Conservation (phyloP, 2,888 invertebrate species). For the Torymus tubicola region DNA sequence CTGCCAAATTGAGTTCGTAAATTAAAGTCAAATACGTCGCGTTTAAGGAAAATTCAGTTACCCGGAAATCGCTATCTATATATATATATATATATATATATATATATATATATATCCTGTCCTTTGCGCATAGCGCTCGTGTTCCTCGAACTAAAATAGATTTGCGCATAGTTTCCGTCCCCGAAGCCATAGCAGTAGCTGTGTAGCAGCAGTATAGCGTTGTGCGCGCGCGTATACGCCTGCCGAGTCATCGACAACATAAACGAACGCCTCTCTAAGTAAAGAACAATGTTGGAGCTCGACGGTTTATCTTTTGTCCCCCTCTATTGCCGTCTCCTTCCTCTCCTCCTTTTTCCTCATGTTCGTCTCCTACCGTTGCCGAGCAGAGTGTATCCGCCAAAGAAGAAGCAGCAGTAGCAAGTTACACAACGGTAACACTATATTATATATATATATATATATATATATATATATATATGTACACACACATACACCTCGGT, state of each 20-base stretch:
- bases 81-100: no score
- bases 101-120: no score
- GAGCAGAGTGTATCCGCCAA: conserved; percentile 1
- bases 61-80: background rate
- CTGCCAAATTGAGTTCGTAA: background rate
- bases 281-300: conserved; percentile 45
- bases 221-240: no score
- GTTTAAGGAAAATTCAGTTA: conserved; percentile 12
- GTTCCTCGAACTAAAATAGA: conserved; percentile 17
- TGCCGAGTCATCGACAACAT: conserved; percentile 38
- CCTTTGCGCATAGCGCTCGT: no score
- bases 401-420: conserved; percentile 1
- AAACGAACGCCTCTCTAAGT: conserved; percentile 44
- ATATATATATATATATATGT: no score
- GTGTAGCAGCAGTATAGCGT: background rate
- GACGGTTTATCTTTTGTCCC: conserved; percentile 44
- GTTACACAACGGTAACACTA: conserved; percentile 44
- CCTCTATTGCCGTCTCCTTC: background rate
- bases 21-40: background rate
- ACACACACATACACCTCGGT: no score
- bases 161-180: conserved; percentile 21
- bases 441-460: conserved; percentile 24
- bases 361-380: background rate
- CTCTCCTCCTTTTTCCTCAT: background rate
- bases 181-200: no score